Evolutionary conservation across 2,797 vertebrate genomes (phyloP).

Genomic region (Megalops cyprinoides): DNA sequence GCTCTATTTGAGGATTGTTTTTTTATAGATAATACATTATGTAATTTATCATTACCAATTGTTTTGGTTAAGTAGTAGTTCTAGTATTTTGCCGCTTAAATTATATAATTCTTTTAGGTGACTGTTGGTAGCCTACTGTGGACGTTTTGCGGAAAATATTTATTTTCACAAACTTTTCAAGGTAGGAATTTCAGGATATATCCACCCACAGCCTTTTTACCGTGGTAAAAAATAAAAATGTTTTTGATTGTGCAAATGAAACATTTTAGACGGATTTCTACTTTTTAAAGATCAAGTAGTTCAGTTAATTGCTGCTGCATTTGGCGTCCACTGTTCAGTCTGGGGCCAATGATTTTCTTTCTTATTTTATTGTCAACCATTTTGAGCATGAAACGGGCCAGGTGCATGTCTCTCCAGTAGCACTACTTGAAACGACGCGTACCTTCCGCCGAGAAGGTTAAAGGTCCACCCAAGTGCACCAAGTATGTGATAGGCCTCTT

Average conservation of each 20-base stretch:
- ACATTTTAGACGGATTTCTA: slow-evolving; percentile 50
- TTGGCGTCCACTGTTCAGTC: background rate
- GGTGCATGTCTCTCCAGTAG: slow-evolving; percentile 78
- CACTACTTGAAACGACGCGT: slow-evolving; percentile 76
- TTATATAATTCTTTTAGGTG: no score
- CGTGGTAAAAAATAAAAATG: background rate
- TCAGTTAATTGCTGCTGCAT: slow-evolving; percentile 19
- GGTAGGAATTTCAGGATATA: background rate
- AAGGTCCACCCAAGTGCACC: slow-evolving; percentile 83
- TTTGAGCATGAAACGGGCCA: slow-evolving; percentile 73
- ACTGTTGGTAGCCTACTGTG: no score
- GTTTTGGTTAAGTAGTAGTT: no score
- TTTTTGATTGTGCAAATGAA: background rate
- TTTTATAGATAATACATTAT: no score
- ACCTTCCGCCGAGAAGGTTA: slow-evolving; percentile 80
- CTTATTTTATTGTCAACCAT: slow-evolving; percentile 55
- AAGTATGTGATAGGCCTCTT: slow-evolving; percentile 84
- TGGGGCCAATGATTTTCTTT: slow-evolving; percentile 5
- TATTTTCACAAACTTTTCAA: background rate
- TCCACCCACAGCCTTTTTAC: background rate
- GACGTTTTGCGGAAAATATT: background rate
- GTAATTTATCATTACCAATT: no score
- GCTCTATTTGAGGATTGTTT: no score
- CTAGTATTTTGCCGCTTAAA: no score
- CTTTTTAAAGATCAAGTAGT: slow-evolving; percentile 68